phyloP scores from a whole-genome alignment of 1,140 invertebrate genomes.

The Augochlora pura region DNA sequence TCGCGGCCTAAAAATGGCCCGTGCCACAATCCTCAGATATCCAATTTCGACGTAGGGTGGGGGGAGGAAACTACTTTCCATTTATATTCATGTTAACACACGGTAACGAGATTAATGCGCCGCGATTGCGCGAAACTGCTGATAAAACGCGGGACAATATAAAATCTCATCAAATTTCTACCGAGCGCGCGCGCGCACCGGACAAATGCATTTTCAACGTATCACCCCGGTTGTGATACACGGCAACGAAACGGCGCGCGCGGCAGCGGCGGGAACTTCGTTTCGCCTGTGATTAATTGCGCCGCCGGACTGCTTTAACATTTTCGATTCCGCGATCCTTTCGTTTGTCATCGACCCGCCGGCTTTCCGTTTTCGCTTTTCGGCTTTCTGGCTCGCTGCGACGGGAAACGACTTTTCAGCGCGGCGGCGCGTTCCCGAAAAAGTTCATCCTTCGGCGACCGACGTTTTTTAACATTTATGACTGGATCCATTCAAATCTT shows the following conservation, averaged over 20 bases:
- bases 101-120: slow-evolving; percentile 40
- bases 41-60: slow-evolving; percentile 18
- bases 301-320: slow-evolving; percentile 17
- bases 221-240: slow-evolving; percentile 11
- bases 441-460: no score
- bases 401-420: background rate
- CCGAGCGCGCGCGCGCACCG: background rate
- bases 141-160: slow-evolving; percentile 40
- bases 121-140: slow-evolving; percentile 29
- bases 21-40: slow-evolving; percentile 13
- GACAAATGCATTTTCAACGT: slow-evolving; percentile 30
- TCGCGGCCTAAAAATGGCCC: slow-evolving; percentile 19
- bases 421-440: no score
- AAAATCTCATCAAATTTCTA: slow-evolving; percentile 47
- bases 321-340: slow-evolving; percentile 11
- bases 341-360: background rate
- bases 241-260: no score
- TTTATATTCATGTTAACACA: slow-evolving; percentile 42
- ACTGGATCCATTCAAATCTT: no score
- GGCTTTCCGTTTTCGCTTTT: no score
- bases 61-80: slow-evolving; percentile 25
- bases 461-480: no score
- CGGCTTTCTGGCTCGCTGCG: no score
- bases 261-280: background rate
- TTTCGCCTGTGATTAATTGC: slow-evolving; percentile 32